These are phyloP conservation scores for Steatocranus sp. DNA, from an alignment of 2,797 vertebrate genomes.

Conservation along the genomic window DNA sequence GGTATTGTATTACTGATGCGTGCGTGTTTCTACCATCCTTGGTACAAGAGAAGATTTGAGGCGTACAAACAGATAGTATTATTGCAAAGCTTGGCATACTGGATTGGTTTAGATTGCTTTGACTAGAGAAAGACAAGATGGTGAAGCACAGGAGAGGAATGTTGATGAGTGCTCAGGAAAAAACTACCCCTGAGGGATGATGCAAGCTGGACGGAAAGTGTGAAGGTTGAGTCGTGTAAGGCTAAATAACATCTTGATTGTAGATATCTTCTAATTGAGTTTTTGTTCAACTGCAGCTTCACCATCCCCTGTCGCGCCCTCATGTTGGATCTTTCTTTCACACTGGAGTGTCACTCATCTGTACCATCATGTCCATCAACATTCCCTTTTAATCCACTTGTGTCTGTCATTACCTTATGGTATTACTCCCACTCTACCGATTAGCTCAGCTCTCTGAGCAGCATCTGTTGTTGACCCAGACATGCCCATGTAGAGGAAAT, in stretches of 20 bases:
- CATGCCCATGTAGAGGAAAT: constrained; percentile 54
- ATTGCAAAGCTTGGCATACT: constrained; percentile 2
- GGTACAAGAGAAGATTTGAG: constrained; percentile 32
- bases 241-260: not conserved
- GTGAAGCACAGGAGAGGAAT: constrained; percentile 40
- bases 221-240: not conserved
- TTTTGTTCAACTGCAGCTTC: constrained; percentile 21
- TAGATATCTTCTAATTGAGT: not conserved
- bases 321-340: not conserved
- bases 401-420: constrained; percentile 64
- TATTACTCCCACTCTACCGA: constrained; percentile 33
- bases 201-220: constrained; percentile 21
- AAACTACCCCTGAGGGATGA: constrained; percentile 42
- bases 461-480: constrained; percentile 16
- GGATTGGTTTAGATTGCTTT: constrained; percentile 21
- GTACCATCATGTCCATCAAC: constrained; percentile 55
- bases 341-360: constrained; percentile 35
- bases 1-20: constrained; percentile 64
- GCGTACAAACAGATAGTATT: constrained; percentile 48
- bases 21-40: constrained; percentile 21
- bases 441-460: constrained; percentile 34
- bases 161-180: constrained; percentile 24
- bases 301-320: not conserved
- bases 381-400: constrained; percentile 50
- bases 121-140: constrained; percentile 21